Conservation (phyloP, 2,888 invertebrate genomes). For the Chrysina gloriosa region DNA sequence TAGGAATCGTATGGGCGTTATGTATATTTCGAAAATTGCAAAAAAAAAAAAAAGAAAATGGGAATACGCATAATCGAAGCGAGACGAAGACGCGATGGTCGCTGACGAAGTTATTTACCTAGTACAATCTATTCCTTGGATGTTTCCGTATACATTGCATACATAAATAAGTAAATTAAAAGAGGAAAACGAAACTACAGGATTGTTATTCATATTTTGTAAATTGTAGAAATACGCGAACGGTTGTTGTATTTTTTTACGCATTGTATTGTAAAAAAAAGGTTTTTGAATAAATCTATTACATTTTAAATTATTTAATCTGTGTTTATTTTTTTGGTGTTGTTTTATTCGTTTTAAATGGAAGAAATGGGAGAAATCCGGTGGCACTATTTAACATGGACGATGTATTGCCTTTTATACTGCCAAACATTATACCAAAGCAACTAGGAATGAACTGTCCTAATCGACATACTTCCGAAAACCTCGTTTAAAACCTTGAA, state of each 20-base stretch:
- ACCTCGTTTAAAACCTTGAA: too few relatives aligned
- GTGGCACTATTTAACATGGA: too few relatives aligned
- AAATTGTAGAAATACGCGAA: conserved; percentile 42
- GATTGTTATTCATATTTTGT: conserved; percentile 44
- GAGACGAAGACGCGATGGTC: too few relatives aligned
- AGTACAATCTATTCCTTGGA: conserved; percentile 42
- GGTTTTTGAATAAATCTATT: conserved; percentile 42
- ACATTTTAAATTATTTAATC: conserved; percentile 23
- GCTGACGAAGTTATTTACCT: conserved; percentile 7
- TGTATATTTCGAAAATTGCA: background rate
- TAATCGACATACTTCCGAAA: too few relatives aligned
- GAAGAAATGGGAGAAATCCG: too few relatives aligned
- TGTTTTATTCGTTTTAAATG: background rate
- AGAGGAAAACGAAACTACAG: background rate
- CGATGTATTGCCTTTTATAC: too few relatives aligned
- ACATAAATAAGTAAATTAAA: conserved; percentile 2
- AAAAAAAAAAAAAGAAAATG: background rate
- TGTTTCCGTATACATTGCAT: background rate
- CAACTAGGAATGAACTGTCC: too few relatives aligned
- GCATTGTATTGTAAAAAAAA: conserved; percentile 28
- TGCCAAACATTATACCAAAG: too few relatives aligned
- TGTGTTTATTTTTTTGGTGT: background rate
- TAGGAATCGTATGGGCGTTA: background rate
- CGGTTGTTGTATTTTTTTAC: conserved; percentile 45
- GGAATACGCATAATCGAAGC: too few relatives aligned